phyloP scores from a whole-genome alignment of 2,797 vertebrate species.

The Podarcis siculus region DNA sequence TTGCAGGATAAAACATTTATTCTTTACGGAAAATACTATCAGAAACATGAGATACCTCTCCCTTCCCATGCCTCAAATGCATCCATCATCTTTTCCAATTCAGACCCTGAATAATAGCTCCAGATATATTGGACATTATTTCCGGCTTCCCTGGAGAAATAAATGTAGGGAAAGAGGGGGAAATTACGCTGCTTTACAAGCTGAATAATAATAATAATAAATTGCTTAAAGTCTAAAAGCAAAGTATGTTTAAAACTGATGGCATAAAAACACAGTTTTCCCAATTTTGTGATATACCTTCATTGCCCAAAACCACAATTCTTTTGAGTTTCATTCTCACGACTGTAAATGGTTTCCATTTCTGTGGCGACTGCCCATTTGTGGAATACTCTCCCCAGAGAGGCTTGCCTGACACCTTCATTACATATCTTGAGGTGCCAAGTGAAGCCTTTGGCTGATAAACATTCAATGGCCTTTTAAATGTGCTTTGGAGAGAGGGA shows the following conservation, averaged over 20 bases:
- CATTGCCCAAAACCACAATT: neutral
- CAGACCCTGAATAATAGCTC: conserved; percentile 79
- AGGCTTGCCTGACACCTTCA: too few relatives aligned
- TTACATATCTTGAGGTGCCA: too few relatives aligned
- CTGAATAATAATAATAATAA: neutral
- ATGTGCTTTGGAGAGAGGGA: too few relatives aligned
- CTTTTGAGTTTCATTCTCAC: neutral
- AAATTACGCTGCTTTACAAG: neutral
- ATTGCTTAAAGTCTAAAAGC: neutral
- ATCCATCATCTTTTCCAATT: conserved; percentile 81
- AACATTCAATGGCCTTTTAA: too few relatives aligned
- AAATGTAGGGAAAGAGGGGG: conserved; percentile 52
- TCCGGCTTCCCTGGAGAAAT: conserved; percentile 79
- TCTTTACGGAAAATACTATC: conserved; percentile 38
- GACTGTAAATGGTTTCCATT: neutral
- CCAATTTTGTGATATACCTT: neutral
- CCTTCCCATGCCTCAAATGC: conserved; percentile 78
- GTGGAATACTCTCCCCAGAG: too few relatives aligned
- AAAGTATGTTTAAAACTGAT: neutral
- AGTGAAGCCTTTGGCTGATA: too few relatives aligned
- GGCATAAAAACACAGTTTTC: neutral
- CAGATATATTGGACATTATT: conserved; percentile 81
- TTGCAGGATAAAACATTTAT: neutral
- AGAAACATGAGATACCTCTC: conserved; percentile 68
- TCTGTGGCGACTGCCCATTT: too few relatives aligned